Conservation (phyloP, 2,113 vertebrate species). For the Centropus bengalensis region DNA sequence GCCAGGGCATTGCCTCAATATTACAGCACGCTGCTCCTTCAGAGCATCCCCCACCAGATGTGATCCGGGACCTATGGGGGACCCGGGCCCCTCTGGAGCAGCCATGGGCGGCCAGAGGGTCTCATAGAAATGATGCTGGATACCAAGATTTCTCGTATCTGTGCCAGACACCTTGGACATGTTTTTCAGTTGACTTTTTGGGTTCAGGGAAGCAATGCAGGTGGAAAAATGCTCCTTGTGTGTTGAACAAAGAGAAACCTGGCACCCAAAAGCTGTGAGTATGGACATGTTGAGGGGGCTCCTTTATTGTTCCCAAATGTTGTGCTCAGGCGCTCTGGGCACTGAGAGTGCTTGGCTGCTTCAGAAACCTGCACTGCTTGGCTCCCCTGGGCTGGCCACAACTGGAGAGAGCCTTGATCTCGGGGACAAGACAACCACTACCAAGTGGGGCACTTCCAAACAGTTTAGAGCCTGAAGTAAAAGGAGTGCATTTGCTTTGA, state of each 20-base stretch:
- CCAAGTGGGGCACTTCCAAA: neutral
- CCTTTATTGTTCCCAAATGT: neutral
- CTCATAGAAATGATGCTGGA: neutral
- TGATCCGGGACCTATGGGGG: fast-evolving
- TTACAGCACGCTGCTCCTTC: neutral
- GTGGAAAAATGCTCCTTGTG: neutral
- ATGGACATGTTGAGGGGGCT: neutral
- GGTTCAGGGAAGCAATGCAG: neutral
- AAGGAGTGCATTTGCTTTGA: conserved; percentile 78
- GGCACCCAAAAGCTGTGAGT: neutral
- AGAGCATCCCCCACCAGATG: too few species aligned
- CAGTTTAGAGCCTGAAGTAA: conserved; percentile 20
- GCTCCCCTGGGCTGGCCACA: neutral
- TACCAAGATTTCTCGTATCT: neutral
- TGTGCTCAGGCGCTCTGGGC: neutral
- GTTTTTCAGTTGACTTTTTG: neutral
- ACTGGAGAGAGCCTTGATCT: neutral
- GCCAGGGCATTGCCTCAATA: neutral
- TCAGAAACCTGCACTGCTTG: neutral
- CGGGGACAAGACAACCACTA: neutral
- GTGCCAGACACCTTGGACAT: neutral
- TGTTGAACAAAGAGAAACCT: neutral
- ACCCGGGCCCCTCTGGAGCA: neutral
- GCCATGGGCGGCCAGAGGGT: neutral
- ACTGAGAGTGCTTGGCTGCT: neutral